Evolutionary conservation across 2,797 vertebrate species (phyloP).

Genomic region (Periophthalmus magnuspinnatus): DNA sequence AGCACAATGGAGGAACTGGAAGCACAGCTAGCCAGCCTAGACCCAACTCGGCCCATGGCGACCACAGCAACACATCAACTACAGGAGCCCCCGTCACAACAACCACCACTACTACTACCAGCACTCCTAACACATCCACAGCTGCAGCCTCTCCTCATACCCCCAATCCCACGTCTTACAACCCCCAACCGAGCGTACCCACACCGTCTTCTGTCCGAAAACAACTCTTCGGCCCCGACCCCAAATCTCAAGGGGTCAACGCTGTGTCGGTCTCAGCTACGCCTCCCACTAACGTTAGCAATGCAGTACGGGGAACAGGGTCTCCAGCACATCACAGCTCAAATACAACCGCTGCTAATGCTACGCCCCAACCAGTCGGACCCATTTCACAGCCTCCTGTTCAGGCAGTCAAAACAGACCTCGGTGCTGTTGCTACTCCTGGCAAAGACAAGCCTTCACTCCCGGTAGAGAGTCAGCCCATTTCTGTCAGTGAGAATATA

Average conservation of each 20-base stretch:
- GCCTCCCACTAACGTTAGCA: slow-evolving; percentile 59
- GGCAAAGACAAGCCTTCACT: slow-evolving; percentile 84
- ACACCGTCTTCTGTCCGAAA: slow-evolving; percentile 93
- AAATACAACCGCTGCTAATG: slow-evolving; percentile 71
- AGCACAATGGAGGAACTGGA: slow-evolving; percentile 83
- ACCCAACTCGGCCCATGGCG: slow-evolving; percentile 72
- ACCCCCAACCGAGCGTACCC: slow-evolving; percentile 80
- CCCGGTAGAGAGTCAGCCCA: slow-evolving; percentile 60
- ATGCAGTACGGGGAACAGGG: slow-evolving; percentile 59
- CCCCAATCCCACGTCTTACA: slow-evolving; percentile 69
- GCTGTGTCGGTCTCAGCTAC: slow-evolving; percentile 71
- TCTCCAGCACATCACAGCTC: slow-evolving; percentile 81
- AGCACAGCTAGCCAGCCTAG: slow-evolving; percentile 50
- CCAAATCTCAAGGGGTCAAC: slow-evolving; percentile 78
- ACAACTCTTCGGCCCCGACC: slow-evolving; percentile 89
- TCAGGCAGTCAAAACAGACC: slow-evolving; percentile 80
- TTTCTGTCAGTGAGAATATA: slow-evolving; percentile 68
- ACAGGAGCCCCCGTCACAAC: slow-evolving; percentile 71
- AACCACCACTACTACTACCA: slow-evolving; percentile 72
- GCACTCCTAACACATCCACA: slow-evolving; percentile 76
- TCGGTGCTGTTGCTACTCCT: slow-evolving; percentile 70
- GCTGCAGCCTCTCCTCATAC: slow-evolving; percentile 58
- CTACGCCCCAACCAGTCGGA: slow-evolving; percentile 78
- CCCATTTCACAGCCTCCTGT: slow-evolving; percentile 72
- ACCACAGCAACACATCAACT: slow-evolving; percentile 70